A percentile compares a stretch with the other conserved stretches of the same genome.
These are phyloP conservation scores for Galaxias olidus DNA, from an alignment of 2,797 vertebrate genomes.

Conservation along the genomic window DNA sequence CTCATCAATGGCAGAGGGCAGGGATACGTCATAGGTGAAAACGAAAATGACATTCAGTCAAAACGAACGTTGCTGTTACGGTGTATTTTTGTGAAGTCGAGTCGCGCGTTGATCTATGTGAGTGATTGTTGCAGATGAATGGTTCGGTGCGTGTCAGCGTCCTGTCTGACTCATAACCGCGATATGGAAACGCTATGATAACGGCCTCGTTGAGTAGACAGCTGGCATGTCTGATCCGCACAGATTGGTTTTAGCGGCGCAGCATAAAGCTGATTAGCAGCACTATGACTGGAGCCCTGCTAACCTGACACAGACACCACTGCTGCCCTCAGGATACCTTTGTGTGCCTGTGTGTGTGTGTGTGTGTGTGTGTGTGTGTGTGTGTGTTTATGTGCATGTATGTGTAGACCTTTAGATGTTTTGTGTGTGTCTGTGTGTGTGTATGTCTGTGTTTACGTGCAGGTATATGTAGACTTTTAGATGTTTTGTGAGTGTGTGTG, in stretches of 20 bases:
- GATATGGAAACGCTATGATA: constrained; percentile 68
- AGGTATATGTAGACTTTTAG: background rate
- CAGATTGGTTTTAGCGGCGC: constrained; percentile 87
- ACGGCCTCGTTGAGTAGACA: constrained; percentile 78
- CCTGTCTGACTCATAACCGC: constrained; percentile 76
- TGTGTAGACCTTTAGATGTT: background rate
- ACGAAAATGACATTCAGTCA: no score
- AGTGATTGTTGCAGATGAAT: no score
- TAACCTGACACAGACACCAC: constrained; percentile 76
- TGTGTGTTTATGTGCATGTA: background rate
- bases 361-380: constrained; percentile 5
- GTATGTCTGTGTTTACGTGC: background rate
- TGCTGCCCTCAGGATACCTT: constrained; percentile 64
- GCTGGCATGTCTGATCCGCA: constrained; percentile 89
- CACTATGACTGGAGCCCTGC: constrained; percentile 71
- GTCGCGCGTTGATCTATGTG: no score
- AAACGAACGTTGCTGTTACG: no score
- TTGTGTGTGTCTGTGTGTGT: constrained; percentile 3
- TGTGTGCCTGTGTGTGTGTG: constrained; percentile 5
- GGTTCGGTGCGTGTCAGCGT: no score
- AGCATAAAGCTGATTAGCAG: constrained; percentile 93
- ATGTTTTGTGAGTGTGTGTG: constrained; percentile 2
- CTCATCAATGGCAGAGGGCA: background rate
- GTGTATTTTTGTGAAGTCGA: no score
- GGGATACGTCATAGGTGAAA: no score